Conservation (phyloP, 2,113 vertebrate genomes). For the Xyliphius kryptos region DNA sequence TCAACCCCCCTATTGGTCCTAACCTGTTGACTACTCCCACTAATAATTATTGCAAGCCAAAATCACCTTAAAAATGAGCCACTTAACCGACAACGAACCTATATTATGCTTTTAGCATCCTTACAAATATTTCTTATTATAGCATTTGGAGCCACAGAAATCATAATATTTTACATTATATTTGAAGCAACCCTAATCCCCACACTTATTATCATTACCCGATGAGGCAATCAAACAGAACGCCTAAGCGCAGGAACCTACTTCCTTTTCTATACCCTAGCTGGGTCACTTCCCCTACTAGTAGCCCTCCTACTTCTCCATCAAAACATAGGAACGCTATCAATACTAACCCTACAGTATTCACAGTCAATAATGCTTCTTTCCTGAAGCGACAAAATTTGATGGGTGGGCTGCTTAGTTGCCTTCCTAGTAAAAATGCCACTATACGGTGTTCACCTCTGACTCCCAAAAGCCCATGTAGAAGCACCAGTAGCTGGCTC, state of each 20-base stretch:
- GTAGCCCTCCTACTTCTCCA: conserved; percentile 17
- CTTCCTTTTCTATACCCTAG: too few relatives aligned
- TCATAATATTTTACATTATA: conserved; percentile 34
- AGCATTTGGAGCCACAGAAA: conserved; percentile 15
- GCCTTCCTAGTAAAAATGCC: conserved; percentile 50
- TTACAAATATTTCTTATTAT: conserved; percentile 24
- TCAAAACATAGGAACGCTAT: too few relatives aligned
- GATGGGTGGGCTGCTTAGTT: not conserved
- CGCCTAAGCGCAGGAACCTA: too few relatives aligned
- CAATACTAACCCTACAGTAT: conserved; percentile 10
- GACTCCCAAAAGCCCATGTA: too few relatives aligned
- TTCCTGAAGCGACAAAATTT: too few relatives aligned
- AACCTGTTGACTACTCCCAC: conserved; percentile 11
- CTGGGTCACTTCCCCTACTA: conserved; percentile 23
- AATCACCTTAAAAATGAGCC: conserved; percentile 24
- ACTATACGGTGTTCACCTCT: too few relatives aligned
- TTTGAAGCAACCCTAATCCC: too few relatives aligned
- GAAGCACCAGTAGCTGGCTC: too few relatives aligned
- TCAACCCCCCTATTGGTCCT: too few relatives aligned
- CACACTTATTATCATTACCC: too few relatives aligned
- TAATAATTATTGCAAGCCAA: conserved; percentile 29
- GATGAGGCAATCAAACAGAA: too few relatives aligned
- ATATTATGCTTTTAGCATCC: not conserved
- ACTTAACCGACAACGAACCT: not conserved
- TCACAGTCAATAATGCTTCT: not conserved